phyloP scores from a whole-genome alignment of 2,797 vertebrate species.

The Sebastes vulpes region DNA sequence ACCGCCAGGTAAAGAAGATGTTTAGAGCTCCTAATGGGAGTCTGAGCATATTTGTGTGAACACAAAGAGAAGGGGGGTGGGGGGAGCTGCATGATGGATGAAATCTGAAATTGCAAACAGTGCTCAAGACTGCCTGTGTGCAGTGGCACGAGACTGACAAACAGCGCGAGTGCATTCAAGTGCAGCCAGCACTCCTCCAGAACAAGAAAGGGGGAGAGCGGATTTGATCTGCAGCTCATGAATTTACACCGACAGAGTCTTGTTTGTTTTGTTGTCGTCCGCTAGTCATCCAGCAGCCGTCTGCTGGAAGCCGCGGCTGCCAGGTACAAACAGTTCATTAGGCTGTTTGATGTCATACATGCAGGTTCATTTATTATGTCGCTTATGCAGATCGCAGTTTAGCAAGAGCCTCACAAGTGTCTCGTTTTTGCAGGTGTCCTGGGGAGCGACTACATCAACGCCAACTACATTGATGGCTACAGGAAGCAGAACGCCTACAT shows the following conservation, averaged over 20 bases:
- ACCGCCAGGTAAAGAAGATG: neutral
- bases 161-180: slow-evolving; percentile 69
- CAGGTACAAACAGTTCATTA: slow-evolving; percentile 42
- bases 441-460: slow-evolving; percentile 97
- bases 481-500: slow-evolving; percentile 99
- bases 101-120: slow-evolving; percentile 72
- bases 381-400: slow-evolving; percentile 48
- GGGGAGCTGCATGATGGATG: slow-evolving; percentile 54
- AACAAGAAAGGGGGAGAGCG: slow-evolving; percentile 61
- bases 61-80: neutral
- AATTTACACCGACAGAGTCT: slow-evolving; percentile 63
- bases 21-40: slow-evolving; percentile 14
- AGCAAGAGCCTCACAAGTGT: slow-evolving; percentile 35
- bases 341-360: slow-evolving; percentile 56
- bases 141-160: slow-evolving; percentile 73
- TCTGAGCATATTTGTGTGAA: slow-evolving; percentile 19
- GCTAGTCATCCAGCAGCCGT: slow-evolving; percentile 51
- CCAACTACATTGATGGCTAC: slow-evolving; percentile 98
- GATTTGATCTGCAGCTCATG: slow-evolving; percentile 74
- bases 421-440: slow-evolving; percentile 87
- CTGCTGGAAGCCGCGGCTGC: slow-evolving; percentile 42
- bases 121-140: slow-evolving; percentile 62
- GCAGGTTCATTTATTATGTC: slow-evolving; percentile 61
- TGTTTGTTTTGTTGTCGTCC: slow-evolving; percentile 71
- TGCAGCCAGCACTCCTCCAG: slow-evolving; percentile 60